Base-by-base conservation (phyloP, 2,797 vertebrate species). In the Sebastes alutus region DNA sequence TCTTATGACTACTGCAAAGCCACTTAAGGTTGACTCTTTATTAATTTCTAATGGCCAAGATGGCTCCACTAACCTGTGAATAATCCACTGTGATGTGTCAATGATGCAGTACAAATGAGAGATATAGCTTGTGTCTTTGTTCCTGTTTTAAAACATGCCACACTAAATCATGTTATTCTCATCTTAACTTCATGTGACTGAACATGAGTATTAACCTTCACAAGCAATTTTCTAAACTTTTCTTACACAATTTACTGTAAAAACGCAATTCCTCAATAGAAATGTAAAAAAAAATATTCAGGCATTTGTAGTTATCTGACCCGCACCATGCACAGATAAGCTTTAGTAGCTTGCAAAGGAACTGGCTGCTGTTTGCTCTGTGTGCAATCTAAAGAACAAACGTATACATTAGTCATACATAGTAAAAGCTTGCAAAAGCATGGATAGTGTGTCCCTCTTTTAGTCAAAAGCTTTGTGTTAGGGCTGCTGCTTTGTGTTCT, bases 301-400 rank as follows among this genome's bases (percentile, higher is more conserved):
- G 27, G 55, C 23, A 68, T 78, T 42, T 59, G 14, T 32, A 63
- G 68, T 32, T 71, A 76, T 75, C 38, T 72, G 22, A 81, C 62
- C 54, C 16, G 20, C 63, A 58, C 11, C n/a, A 23, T 38, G 11
- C 59, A 69, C 25, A 49, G 1, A 62, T 8, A 0, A 5, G 30
- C 54, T 7, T 65, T 22, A 27, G 14, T 4, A 55, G 38, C 8
- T 27, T 23, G 52, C 22, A 73, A 4, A 70, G 18, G 55, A 69
- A 49, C 7, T 33, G 25, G 10, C 22, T 59, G 59, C 65, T 54
- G 32, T 74, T 23, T 35, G 5, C 25, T 61, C 23, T 32, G 16
- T 72, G 33, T 54, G 35, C 78, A 75, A 72, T 77, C 52, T 14
- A 81, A 74, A 12, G 16, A 75, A 64, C 46, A 66, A 60, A 71